Conservation (phyloP, 2,113 vertebrate species). For the Argyrosomus japonicus region DNA sequence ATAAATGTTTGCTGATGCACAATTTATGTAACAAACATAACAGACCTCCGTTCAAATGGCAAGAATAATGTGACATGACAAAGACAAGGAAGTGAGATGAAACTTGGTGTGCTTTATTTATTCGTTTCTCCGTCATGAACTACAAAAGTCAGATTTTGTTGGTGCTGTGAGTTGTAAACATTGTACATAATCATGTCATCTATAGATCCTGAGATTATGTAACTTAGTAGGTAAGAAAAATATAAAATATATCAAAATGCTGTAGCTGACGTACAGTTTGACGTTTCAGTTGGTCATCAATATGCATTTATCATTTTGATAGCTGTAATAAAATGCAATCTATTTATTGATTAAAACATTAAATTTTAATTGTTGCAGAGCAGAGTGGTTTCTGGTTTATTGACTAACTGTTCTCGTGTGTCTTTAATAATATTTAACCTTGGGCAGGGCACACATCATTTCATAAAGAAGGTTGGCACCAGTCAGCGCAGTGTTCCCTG, state of each 20-base stretch:
- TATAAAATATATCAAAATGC: neutral
- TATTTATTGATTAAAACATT: neutral
- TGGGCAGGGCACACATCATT: slow-evolving; percentile 94
- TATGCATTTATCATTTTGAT: too few relatives aligned
- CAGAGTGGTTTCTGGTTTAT: too few relatives aligned
- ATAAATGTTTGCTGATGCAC: too few relatives aligned
- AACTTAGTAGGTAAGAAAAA: neutral
- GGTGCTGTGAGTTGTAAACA: slow-evolving; percentile 7
- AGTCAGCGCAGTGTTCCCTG: slow-evolving; percentile 94
- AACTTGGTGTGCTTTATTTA: neutral
- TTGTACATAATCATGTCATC: slow-evolving; percentile 14
- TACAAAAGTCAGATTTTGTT: neutral
- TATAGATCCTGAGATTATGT: neutral
- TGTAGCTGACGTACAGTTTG: too few relatives aligned
- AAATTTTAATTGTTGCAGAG: neutral
- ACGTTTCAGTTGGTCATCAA: too few relatives aligned
- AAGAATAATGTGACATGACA: neutral
- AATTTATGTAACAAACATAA: neutral
- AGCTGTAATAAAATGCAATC: too few relatives aligned
- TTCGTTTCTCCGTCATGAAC: neutral
- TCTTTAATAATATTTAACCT: slow-evolving; percentile 77
- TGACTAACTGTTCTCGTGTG: neutral
- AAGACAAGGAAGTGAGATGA: neutral
- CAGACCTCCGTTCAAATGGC: neutral
- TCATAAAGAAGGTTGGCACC: slow-evolving; percentile 96